Evolutionary conservation across 2,797 vertebrate genomes (phyloP), one percentile per base, ranked within the genome.

Genomic region (Hirundo rustica): DNA sequence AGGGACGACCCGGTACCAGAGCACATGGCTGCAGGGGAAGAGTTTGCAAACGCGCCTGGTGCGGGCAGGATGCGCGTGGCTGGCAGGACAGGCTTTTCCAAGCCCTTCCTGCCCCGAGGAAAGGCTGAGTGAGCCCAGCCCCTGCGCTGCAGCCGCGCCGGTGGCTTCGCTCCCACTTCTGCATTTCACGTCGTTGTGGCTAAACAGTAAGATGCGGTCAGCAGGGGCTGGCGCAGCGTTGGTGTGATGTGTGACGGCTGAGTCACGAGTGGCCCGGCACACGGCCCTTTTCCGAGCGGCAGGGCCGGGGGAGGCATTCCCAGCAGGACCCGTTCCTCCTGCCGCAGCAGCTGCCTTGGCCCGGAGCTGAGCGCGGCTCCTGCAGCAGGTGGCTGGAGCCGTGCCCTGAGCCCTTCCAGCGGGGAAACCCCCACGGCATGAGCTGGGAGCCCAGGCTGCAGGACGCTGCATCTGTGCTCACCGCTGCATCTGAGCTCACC

Each of bases 81-180:
- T 55, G 85, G 81, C n/a, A 11, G 70, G 80, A 93, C 62, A 34
- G 82, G 81, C 44, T 89, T 89, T 58, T 40, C 81, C 47, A 3
- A 58, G 87, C 74, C 29, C 30, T 2, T 76, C 78, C 70, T 87
- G 72, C 67, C 72, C 72, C 1, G 32, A 53, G 92, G 76, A 83
- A 73, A 77, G 65, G n/a, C 54, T 36, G 77, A 7, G 50, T 8
- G 67, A 77, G 79, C 79, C 94, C 75, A 79, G 79, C 14, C 16
- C 51, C 54, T 16, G 67, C 18, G 5, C 74, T 27, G 89, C 89
- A 87, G 75, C 75, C 8, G 0, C 51, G 79, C 87, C 79, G 34
- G 64, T 7, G 90, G 85, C 88, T 93, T 67, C 71, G 82, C 72
- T 94, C 60, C 55, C 79, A 91, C 95, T 96, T 96, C 93, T 96